These are phyloP conservation scores for Montipora capricornis DNA, from an alignment of 64 coral and sea anemone species.

Conservation along the genomic window DNA sequence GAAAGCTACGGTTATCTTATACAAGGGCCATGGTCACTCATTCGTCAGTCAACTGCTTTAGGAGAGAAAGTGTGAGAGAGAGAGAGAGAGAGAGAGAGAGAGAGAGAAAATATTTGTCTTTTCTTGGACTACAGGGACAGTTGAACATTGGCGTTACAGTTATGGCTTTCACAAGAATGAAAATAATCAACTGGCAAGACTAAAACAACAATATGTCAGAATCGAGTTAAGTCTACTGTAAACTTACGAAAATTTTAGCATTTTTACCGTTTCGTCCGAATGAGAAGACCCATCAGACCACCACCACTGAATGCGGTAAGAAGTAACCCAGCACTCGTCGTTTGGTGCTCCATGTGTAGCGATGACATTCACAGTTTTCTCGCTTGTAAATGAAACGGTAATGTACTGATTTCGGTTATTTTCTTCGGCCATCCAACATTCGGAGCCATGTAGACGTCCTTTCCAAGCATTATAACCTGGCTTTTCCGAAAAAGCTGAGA, in stretches of 20 bases:
- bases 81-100: too few species aligned
- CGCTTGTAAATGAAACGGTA: background rate
- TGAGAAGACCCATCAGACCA: background rate
- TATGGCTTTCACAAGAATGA: too few species aligned
- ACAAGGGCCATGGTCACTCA: too few species aligned
- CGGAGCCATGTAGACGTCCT: background rate
- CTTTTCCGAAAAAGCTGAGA: background rate
- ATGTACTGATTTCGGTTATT: background rate
- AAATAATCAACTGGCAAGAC: too few species aligned
- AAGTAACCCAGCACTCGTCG: background rate
- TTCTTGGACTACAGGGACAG: too few species aligned
- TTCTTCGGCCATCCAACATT: background rate
- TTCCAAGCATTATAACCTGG: background rate
- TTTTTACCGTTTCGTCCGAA: background rate
- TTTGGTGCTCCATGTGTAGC: slow-evolving; percentile 25
- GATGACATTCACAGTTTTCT: background rate
- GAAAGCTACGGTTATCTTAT: too few species aligned
- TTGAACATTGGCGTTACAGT: too few species aligned
- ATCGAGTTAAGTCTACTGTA: too few species aligned
- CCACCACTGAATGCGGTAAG: background rate
- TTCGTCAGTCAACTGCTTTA: too few species aligned
- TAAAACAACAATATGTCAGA: too few species aligned
- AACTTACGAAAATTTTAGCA: background rate
- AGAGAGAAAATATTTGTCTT: too few species aligned
- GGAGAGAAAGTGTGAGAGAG: too few species aligned